Percentiles rank a stretch among this genome's conserved stretches.
Conservation (phyloP, 2,797 vertebrate species). For the Poliocrania exsul region DNA sequence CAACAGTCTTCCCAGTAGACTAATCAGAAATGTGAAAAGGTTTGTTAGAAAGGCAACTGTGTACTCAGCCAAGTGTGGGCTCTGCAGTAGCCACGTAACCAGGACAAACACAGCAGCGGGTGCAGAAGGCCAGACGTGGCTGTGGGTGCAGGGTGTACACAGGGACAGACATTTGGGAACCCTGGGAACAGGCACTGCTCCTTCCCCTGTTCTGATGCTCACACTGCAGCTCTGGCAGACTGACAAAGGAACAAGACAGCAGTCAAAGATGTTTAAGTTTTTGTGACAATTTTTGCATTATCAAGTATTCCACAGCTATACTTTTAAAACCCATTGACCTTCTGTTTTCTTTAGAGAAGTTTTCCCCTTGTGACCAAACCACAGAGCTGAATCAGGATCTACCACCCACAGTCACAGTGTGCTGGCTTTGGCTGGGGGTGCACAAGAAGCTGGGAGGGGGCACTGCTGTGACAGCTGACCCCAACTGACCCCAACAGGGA, state of each 20-base stretch:
- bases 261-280: not conserved
- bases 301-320: not conserved
- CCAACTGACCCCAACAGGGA: not conserved
- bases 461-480: not conserved
- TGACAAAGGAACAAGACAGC: not conserved
- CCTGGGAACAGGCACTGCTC: not conserved
- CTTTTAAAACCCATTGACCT: not conserved
- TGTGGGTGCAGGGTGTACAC: fast-evolving
- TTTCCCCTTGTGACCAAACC: not conserved
- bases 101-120: not conserved
- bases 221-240: not conserved
- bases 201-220: not conserved
- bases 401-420: not conserved
- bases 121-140: not conserved
- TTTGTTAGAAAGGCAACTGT: not conserved
- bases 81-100: not conserved
- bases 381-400: not conserved
- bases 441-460: not conserved
- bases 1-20: not conserved
- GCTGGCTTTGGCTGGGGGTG: not conserved
- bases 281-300: not conserved
- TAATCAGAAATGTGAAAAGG: not conserved
- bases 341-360: not conserved
- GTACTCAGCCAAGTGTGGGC: not conserved
- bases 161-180: not conserved